Conservation (phyloP, 2,888 invertebrate species). For the Agriotes lineatus region DNA sequence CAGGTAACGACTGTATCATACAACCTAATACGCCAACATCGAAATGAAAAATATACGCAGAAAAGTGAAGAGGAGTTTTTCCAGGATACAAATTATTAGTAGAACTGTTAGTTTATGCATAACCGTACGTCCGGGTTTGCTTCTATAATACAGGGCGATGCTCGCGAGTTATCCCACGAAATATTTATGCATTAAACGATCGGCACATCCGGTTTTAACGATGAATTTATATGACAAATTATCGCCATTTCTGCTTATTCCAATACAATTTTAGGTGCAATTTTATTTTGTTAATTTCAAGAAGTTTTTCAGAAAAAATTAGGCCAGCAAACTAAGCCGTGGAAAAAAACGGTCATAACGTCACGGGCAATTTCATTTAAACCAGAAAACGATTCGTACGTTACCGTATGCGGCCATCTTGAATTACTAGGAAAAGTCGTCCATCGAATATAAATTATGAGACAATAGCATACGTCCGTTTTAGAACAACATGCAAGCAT, state of each 20-base stretch:
- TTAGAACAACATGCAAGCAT: constrained; percentile 39
- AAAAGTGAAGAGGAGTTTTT: too few species aligned
- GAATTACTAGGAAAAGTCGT: constrained; percentile 48
- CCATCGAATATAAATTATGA: constrained; percentile 48
- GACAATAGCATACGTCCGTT: constrained; percentile 47
- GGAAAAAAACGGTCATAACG: too few species aligned
- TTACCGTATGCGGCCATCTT: constrained; percentile 48
- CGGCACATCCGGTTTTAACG: constrained; percentile 46
- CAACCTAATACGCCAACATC: too few species aligned
- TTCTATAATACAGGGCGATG: constrained; percentile 23
- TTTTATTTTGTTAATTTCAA: too few species aligned
- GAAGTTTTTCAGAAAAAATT: too few species aligned
- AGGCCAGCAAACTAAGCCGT: too few species aligned
- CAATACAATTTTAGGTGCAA: too few species aligned
- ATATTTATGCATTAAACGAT: constrained; percentile 47
- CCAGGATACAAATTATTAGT: too few species aligned
- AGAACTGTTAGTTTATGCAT: neutral
- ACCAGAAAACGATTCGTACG: constrained; percentile 20
- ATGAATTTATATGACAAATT: constrained; percentile 6
- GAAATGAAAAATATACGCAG: too few species aligned
- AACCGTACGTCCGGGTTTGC: neutral
- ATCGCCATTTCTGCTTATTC: neutral
- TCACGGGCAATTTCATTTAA: neutral
- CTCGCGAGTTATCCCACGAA: constrained; percentile 16
- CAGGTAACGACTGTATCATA: too few species aligned